These are phyloP conservation scores for Limosa lapponica DNA, from an alignment of 2,797 vertebrate species.

Conservation along the genomic window DNA sequence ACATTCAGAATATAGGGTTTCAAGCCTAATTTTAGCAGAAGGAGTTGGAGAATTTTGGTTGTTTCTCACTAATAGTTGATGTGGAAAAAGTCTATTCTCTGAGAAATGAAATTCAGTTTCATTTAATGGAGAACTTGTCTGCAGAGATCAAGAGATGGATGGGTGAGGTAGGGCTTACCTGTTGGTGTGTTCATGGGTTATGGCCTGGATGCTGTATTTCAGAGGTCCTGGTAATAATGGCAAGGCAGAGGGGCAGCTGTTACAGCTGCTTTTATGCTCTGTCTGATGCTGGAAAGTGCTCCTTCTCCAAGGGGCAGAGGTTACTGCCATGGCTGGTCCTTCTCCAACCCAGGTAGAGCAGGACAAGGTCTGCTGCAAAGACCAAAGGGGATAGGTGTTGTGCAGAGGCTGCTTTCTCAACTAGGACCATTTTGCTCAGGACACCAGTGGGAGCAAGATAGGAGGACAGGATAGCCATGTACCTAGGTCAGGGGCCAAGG, in stretches of 20 bases:
- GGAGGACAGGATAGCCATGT: not conserved
- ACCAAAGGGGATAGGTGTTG: rapidly evolving
- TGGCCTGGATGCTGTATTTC: not conserved
- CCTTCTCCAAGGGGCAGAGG: not conserved
- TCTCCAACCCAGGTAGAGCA: not conserved
- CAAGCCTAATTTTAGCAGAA: not conserved
- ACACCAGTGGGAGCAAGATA: not conserved
- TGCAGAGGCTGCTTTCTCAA: not conserved
- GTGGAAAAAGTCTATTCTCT: not conserved
- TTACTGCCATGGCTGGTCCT: not conserved
- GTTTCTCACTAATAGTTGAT: not conserved
- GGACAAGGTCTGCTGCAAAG: not conserved
- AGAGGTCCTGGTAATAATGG: not conserved
- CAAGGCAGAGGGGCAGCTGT: rapidly evolving
- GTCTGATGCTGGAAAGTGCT: not conserved
- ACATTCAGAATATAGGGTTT: not conserved
- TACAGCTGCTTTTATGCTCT: not conserved
- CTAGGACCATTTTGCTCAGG: not conserved
- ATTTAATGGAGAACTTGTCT: not conserved
- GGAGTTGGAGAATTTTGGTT: not conserved
- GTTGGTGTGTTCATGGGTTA: not conserved
- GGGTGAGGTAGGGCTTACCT: not conserved
- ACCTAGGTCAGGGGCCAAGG: not conserved
- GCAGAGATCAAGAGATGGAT: not conserved
- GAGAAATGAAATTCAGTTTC: not conserved